Evolutionary conservation across 2,797 vertebrate species (phyloP), one percentile per base, ranked within the genome.

Genomic region (Xiphophorus birchmanni): DNA sequence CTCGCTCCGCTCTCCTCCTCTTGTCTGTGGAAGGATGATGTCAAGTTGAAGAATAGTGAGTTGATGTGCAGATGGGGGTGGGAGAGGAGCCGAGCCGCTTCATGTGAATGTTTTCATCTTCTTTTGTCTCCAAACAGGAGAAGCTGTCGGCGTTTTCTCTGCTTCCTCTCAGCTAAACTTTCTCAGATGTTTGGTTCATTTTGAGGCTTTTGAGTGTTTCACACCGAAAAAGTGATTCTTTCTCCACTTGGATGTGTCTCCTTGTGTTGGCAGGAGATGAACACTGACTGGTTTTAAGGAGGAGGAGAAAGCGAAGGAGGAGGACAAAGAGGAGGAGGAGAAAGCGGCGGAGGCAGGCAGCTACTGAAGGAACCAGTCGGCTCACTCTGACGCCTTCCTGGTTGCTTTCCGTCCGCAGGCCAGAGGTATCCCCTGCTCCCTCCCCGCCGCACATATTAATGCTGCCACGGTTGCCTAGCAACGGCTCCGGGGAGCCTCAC

Each of bases 391-490:
- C 73, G 87, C 82, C 87, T 90, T 88, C 72, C 83, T 85, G 85
- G 90, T 75, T 91, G 90, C 84, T 91, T 86, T 93, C 58, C 73
- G 92, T 95, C 91, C 90, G 89, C 92, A 92, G 88, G 89, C 90
- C 85, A 89, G 90, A 94, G 96, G 95, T 94, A 94, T 95, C 93
- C 96, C 96, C 95, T 94, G 80, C 88, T 92, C 95, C 93, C 94
- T 95, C 94, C 95, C 94, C 94, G 91, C 90, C 89, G 88, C 91
- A 93, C 96, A 96, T 97, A 95, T 97, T 96, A 97, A 96, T 96
- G 96, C 93, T 95, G 95, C 93, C 83, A 82, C 2, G 91, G 96
- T 97, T 97, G 97, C 97, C 94, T 94, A 91, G 96, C 96, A 97
- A 97, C 97, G 89, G 94, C 95, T 95, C 96, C 84, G 91, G 94